Conservation (phyloP, 2,888 invertebrate species). For the Parthenolecanium corni region DNA sequence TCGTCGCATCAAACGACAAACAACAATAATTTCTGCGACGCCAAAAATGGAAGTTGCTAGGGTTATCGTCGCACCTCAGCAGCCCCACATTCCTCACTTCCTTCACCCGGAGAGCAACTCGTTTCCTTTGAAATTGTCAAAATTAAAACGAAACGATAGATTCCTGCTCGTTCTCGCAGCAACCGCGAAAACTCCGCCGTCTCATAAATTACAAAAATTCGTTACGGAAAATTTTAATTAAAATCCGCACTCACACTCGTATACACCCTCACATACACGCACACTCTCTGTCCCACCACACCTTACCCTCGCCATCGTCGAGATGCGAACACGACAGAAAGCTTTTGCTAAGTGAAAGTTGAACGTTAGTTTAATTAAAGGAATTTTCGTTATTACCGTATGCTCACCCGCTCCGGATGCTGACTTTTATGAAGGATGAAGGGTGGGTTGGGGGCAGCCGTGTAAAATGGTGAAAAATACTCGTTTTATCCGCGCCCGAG, state of each 20-base stretch:
- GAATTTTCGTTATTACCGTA: not conserved
- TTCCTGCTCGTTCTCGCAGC: not conserved
- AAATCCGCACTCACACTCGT: constrained; percentile 17
- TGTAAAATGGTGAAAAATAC: not conserved
- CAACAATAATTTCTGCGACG: too few relatives aligned
- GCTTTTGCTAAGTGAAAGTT: not conserved
- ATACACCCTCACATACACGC: not conserved
- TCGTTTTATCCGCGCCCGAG: too few relatives aligned
- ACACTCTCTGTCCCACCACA: constrained; percentile 21
- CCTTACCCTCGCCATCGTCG: constrained; percentile 21
- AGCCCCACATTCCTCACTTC: not conserved
- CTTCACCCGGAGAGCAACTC: not conserved
- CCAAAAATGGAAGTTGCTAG: too few relatives aligned
- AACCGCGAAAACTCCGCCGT: too few relatives aligned
- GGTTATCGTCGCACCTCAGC: constrained; percentile 1
- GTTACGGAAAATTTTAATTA: not conserved
- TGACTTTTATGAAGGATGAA: too few relatives aligned
- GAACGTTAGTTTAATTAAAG: constrained; percentile 1
- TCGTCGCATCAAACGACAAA: too few relatives aligned
- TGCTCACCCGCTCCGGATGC: not conserved
- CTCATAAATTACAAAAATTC: not conserved
- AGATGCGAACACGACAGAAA: not conserved
- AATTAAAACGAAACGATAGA: not conserved
- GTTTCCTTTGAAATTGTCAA: not conserved
- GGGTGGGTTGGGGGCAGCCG: not conserved